Conservation (phyloP, 2,113 vertebrate genomes). For the Calonectris borealis region DNA sequence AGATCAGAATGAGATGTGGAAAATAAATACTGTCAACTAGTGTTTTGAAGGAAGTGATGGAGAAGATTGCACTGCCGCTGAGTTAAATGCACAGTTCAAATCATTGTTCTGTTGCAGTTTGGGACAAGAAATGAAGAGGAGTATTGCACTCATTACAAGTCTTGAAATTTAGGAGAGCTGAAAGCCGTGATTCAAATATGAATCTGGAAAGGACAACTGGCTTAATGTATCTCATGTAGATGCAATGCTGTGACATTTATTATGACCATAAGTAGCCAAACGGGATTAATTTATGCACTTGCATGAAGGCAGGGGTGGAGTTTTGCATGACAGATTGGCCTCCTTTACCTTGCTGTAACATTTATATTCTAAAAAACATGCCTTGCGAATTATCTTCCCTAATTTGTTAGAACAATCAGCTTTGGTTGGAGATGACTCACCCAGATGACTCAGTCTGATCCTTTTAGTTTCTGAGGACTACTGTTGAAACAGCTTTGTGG, state of each 20-base stretch:
- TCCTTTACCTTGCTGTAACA: background rate
- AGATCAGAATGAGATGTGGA: slow-evolving; percentile 1
- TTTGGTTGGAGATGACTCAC: background rate
- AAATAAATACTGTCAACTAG: slow-evolving; percentile 9
- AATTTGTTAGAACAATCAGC: background rate
- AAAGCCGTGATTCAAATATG: background rate
- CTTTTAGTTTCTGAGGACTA: background rate
- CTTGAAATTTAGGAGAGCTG: background rate
- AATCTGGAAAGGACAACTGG: background rate
- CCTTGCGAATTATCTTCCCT: background rate
- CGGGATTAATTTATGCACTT: background rate
- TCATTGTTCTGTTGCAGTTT: background rate
- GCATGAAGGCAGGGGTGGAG: background rate
- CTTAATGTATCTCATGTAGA: background rate
- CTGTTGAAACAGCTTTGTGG: background rate
- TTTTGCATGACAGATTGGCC: background rate
- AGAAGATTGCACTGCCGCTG: background rate
- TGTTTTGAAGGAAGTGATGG: background rate
- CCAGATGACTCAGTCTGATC: background rate
- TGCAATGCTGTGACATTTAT: background rate
- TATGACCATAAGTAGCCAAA: background rate
- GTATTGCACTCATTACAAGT: background rate
- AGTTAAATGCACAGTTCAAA: background rate
- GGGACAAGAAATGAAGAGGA: background rate
- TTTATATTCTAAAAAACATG: background rate